Base-by-base conservation (phyloP, 2,797 vertebrate genomes). In the Vespertilio murinus region DNA sequence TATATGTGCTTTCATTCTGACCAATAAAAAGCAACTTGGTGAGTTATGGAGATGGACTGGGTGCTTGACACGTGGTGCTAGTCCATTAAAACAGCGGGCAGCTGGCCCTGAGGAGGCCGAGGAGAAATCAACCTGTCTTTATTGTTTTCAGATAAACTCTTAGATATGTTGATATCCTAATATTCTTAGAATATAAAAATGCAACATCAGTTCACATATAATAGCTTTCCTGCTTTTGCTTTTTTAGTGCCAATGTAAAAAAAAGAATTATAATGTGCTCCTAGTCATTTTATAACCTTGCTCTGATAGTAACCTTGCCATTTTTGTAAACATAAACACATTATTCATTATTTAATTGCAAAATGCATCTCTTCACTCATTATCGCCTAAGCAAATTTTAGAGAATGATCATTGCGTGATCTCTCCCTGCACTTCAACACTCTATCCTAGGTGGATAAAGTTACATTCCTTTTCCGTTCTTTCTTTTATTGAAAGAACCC, bases 311-410 rank as follows among this genome's bases (percentile, higher is more conserved):
- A 87, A 81, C 84, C 22, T 28, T 64, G 22, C 40, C 30, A 38
- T 79, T 92, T 94, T 65, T 88, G 69, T 97, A 96, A 84, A 82
- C 35, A 78, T 71, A 97, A 96, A 78, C 87, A 85, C 54, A 61
- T 90, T 94, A 88, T 90, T 73, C 25, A 73, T 77, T 83, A 18
- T 91, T 96, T 95, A 67, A 96, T 96, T 83, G 69, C 42, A 95
- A 95, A 94, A 59, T 87, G 25, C 67, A 96, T 91, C 56, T 97
- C 96, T 65, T 92, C 73, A 73, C 82, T 97, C 71, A 91, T 97
- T 95, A 89, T 84, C 96, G 52, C 13, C 71, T 94, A 93, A 74
- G 25, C 91, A 87, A 92, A 88, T 95, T 96, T 93, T 77, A 82
- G 91, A 74, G 42, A 95, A 61, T 93, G 59, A 74, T 96, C 93